Base-by-base conservation (phyloP, 2,113 vertebrate genomes). In the Pardalotus punctatus region DNA sequence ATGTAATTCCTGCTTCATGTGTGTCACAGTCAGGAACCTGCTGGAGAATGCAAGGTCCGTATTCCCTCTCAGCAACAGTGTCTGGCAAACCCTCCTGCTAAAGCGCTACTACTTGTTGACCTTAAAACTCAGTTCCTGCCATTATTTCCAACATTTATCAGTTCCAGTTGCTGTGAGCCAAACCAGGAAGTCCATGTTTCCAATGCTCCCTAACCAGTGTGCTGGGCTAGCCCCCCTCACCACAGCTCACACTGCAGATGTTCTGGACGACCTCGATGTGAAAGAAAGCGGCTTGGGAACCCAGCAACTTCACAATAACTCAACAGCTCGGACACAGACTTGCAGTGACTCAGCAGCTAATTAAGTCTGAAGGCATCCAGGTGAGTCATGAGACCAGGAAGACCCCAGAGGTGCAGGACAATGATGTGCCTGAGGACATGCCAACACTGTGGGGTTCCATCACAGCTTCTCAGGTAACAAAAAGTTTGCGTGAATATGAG, bases 151-250 rank as follows among this genome's bases (percentile, higher is more conserved):
- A 25, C 12, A 19, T 21, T 31, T 22, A 51, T 18, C 40, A 17
- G 5, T 40, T 28, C 23, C 35, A 6, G 1, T 17, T 70, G 29
- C 10, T 31, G 51, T 36, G 42, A 83, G 14, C 29, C 4, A 4
- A 85, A 36, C 12, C 48, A 11, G 0, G 9, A 54, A 33, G 12
- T 3, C 50, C 8, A 43, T 3, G 0, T 29, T 43, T n/a, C 40
- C 0, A 0, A 43, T 24, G 79, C 1, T n/a, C 18, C 15, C 35
- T 65, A 60, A 5, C 18, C n/a, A 5, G 1, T 2, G 7, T 7
- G 25, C 58, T 3, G 27, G 36, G 38, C 38, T 74, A 28, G 20
- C 45, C 67, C n/a, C 78, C 35, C n/a, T 74, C 69, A 47, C 38
- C 61, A 54, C 40, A 25, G 31, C 47, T 40, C 62, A 54, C 17